phyloP scores from a whole-genome alignment of 2,113 vertebrate species.

The Myxocyprinus asiaticus region DNA sequence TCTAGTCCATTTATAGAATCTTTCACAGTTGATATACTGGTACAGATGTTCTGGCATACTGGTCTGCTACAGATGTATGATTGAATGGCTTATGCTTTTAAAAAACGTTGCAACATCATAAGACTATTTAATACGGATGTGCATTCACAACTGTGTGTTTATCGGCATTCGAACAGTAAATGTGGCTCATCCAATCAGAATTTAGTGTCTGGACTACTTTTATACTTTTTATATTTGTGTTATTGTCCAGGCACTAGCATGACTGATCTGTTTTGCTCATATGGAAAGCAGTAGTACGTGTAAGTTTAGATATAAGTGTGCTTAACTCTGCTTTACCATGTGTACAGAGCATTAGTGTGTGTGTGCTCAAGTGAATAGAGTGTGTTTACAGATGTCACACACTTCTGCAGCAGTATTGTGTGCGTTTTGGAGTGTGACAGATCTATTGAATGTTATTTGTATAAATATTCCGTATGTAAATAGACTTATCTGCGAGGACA shows the following conservation, averaged over 20 bases:
- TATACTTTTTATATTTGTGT: not conserved
- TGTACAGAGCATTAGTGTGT: constrained; percentile 12
- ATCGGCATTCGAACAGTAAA: too few relatives aligned
- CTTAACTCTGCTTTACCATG: not conserved
- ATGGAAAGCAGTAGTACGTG: not conserved
- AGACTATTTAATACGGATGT: too few relatives aligned
- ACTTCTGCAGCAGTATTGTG: not conserved
- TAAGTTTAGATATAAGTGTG: not conserved
- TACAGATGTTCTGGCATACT: not conserved
- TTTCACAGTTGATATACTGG: constrained; percentile 15
- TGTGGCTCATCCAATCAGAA: too few relatives aligned
- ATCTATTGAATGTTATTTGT: constrained; percentile 29
- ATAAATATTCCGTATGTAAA: constrained; percentile 13
- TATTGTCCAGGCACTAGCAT: not conserved
- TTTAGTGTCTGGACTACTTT: too few relatives aligned
- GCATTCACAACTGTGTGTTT: too few relatives aligned
- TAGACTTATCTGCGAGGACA: not conserved
- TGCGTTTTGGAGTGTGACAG: not conserved
- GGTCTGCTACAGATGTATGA: too few relatives aligned
- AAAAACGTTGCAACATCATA: too few relatives aligned
- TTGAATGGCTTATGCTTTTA: too few relatives aligned
- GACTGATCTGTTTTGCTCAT: not conserved
- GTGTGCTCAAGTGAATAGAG: constrained; percentile 8
- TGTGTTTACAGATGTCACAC: constrained; percentile 17
- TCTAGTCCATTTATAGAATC: not conserved